phyloP scores from a whole-genome alignment of 2,888 invertebrate genomes.

The Thecophora atra region DNA sequence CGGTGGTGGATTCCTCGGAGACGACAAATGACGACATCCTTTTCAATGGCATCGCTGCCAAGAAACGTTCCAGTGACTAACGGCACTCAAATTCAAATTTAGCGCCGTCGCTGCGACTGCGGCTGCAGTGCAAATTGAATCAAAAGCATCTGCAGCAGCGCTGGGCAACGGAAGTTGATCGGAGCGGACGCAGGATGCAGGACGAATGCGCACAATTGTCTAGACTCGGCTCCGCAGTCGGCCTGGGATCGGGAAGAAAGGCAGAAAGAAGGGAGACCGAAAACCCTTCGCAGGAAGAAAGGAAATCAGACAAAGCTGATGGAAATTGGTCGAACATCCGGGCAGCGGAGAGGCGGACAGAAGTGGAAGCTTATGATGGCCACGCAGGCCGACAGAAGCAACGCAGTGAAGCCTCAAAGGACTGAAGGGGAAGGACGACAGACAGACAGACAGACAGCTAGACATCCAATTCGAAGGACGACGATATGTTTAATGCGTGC shows the following conservation, averaged over 20 bases:
- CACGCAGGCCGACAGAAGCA: background rate
- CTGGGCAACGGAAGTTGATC: conserved; percentile 16
- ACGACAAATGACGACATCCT: background rate
- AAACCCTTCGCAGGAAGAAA: background rate
- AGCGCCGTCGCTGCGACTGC: background rate
- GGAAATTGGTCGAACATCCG: conserved; percentile 15
- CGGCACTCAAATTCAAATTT: background rate
- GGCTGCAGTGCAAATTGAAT: conserved; percentile 22
- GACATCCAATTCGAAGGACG: too few relatives aligned
- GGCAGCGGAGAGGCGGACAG: background rate
- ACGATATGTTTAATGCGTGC: too few relatives aligned
- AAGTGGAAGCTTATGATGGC: background rate
- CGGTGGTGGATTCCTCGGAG: background rate
- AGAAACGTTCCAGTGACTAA: background rate
- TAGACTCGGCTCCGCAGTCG: conserved; percentile 10
- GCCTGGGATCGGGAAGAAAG: background rate
- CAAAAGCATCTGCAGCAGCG: conserved; percentile 21
- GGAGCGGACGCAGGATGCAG: conserved; percentile 4
- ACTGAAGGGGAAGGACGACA: background rate
- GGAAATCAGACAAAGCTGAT: conserved; percentile 9
- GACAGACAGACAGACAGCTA: background rate
- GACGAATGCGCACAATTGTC: conserved; percentile 16
- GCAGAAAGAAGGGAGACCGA: background rate
- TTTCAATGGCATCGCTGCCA: background rate
- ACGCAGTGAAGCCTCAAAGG: too few relatives aligned